phyloP scores from a whole-genome alignment of 2,797 vertebrate genomes.

The Psittacula derbiana region DNA sequence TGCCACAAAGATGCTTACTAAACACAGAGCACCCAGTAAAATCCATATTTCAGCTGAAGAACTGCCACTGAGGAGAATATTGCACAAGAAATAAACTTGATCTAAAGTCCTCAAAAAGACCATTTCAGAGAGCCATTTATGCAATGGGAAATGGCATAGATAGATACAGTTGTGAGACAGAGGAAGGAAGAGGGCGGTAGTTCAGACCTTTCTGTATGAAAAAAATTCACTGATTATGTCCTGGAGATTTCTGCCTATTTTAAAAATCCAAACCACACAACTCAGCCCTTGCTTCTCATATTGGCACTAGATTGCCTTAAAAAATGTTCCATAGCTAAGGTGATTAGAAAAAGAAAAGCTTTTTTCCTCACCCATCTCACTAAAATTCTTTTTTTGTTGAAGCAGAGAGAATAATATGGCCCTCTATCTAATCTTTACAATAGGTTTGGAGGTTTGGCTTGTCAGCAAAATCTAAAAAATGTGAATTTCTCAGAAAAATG shows the following conservation, averaged over 20 bases:
- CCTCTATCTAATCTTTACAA: background rate
- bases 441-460: constrained; percentile 10
- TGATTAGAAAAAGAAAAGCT: background rate
- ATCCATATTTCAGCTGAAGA: background rate
- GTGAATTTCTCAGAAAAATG: background rate
- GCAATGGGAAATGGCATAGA: background rate
- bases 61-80: background rate
- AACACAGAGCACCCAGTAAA: background rate
- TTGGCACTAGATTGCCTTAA: constrained; percentile 18
- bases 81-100: background rate
- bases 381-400: constrained; percentile 31
- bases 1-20: background rate
- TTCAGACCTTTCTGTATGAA: background rate
- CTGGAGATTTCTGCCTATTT: background rate
- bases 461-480: constrained; percentile 11
- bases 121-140: background rate
- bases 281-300: background rate
- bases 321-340: constrained; percentile 5
- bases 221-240: background rate
- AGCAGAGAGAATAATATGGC: background rate
- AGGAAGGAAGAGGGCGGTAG: background rate
- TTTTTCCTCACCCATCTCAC: background rate
- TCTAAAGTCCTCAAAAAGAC: background rate
- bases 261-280: background rate
- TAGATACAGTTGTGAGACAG: accelerated